Evolutionary conservation across 2,113 vertebrate species (phyloP), one percentile per base, ranked within the genome.

Genomic region (Mus musculus): DNA sequence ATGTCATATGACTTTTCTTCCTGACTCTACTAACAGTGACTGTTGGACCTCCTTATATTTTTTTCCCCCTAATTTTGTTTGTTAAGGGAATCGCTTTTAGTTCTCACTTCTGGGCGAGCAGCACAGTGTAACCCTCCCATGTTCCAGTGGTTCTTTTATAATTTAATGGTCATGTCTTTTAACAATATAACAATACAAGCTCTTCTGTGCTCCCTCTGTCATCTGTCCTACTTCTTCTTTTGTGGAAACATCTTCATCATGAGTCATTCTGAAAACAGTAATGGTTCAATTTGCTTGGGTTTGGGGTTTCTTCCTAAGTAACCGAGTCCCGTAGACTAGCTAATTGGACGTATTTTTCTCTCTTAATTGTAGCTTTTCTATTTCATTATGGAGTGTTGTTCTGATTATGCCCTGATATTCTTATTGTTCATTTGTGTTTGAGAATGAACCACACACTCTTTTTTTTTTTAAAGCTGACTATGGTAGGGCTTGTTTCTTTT

Each of bases 191-290:
- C 76, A 81, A 11, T 67, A 94, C 42, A 49, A 87, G 16, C 22
- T 87, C 14, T 71, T 84, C 33, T 73, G 20, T 78, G 49, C 33
- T 3, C 61, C 61, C 67, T 94, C 86, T 82, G 82, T 30, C 72
- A 56, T 26, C 17, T 9, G 17, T 75, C 71, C 54, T 78, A 24
- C 33, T 82, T 90, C 26, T 89, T 90, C 39, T 90, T 92, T 94
- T 89, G 54, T 49, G 20, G 73, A 77, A 77, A 77, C 67, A 26
- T 22, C 73, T 91, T 54, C 19, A 8, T 61, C 9, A 4, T 17
- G 54, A 80, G 42, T 82, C 82, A 88, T 95, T 95, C 81, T 95
- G 56, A 91, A 89, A 59, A 56, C 67, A 88, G 78, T 84, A 56
- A 85, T 39, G 49, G 19, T 87, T 96, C 80, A 16, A 4, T 94